Evolutionary conservation across 2,888 invertebrate species (phyloP), one percentile per base, ranked within the genome.

Genomic region (Eudasyphora cyanicolor): DNA sequence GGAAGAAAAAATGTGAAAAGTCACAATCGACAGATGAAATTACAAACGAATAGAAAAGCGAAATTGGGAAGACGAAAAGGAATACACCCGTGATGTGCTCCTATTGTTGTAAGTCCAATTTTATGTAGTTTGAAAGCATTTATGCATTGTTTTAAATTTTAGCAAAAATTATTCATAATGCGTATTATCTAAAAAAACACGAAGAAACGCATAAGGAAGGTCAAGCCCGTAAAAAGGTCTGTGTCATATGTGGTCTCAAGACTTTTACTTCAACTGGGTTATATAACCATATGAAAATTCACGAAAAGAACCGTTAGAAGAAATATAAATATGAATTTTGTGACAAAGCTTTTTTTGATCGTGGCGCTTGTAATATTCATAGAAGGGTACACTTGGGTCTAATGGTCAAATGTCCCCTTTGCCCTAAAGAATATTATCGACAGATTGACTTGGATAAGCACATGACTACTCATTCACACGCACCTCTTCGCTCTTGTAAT

Each of bases 321-420:
- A 54, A 75, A 27, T 67, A 62, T 27, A 77, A 79, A 77, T 83
- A 80, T 70, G 83, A 83, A 71, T 80, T 80, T 51, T 83, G 83
- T 54, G 77, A 64, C 6, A 83, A 83, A 8, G 77, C 80, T 0
- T 83, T 77, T 10, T 80, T 38, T 69, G 57, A 75, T 38, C 60
- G 73, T 7, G 83, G 83, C 1, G 60, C 70, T 0, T 42, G 76
- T 17, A 83, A 83, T 76, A 45, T 83, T 24, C 83, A 83, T 38
- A 64, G 80, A 4, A 76, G 83, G 10, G 74, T 67, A 14, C 83
- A 83, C 75, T 62, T 80, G n/a, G 83, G 83, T 2, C 70, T 42
- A 35, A 77, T 74, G 73, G n/a, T 77, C 29, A 19, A 60, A 54
- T 83, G 83, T 12, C 29, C 32, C n/a, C 5, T 80, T 6, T 83